phyloP scores from a whole-genome alignment of 1,140 invertebrate species.

The Drosophila tani region DNA sequence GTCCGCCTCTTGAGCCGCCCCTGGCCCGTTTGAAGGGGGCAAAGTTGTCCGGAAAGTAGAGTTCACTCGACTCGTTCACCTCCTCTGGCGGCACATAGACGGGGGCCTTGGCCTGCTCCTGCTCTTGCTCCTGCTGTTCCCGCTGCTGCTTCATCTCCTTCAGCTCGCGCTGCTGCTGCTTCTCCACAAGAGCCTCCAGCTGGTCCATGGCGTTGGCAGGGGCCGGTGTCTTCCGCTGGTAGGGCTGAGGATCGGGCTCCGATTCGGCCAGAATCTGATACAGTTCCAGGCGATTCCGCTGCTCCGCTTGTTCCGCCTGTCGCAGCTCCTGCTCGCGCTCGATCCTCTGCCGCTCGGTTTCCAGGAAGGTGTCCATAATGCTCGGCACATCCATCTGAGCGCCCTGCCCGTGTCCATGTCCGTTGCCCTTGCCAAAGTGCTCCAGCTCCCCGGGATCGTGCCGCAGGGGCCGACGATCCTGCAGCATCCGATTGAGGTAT shows the following conservation, averaged over 20 bases:
- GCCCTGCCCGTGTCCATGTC: constrained; percentile 50
- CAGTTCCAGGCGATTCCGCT: constrained; percentile 69
- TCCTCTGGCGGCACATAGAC: constrained; percentile 74
- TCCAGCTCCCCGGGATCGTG: constrained; percentile 75
- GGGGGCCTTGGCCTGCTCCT: constrained; percentile 33
- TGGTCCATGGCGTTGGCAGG: constrained; percentile 70
- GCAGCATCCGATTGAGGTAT: constrained; percentile 62
- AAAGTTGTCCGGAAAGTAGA: constrained; percentile 79
- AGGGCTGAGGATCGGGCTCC: constrained; percentile 80
- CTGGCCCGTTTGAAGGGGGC: constrained; percentile 65
- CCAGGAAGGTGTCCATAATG: constrained; percentile 77
- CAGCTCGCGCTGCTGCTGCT: constrained; percentile 59
- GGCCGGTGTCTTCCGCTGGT: constrained; percentile 58
- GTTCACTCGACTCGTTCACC: constrained; percentile 76
- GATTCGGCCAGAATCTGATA: constrained; percentile 79
- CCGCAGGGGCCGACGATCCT: constrained; percentile 69
- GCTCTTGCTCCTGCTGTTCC: constrained; percentile 36
- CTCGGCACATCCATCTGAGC: constrained; percentile 67
- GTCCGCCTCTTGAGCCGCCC: constrained; percentile 11
- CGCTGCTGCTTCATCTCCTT: constrained; percentile 37
- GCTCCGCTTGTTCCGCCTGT: constrained; percentile 41
- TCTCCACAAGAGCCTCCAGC: constrained; percentile 71
- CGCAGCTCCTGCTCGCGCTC: constrained; percentile 67
- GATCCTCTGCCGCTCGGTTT: constrained; percentile 72
- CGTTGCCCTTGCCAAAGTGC: constrained; percentile 74